Conservation (phyloP, 1,140 invertebrate genomes). For the Aphidius ervi region DNA sequence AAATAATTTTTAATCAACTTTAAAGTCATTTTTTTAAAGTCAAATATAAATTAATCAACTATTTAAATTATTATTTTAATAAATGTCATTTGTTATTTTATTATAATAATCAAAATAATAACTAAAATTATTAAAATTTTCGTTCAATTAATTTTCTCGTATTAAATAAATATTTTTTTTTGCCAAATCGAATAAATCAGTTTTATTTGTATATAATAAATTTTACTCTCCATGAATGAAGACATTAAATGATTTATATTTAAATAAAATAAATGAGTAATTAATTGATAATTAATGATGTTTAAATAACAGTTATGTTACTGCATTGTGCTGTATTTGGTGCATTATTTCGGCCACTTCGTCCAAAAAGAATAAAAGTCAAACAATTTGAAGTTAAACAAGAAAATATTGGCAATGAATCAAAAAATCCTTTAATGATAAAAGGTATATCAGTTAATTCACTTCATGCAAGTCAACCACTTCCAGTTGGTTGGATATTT, state of each 20-base stretch:
- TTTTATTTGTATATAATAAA: no score
- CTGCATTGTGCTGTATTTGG: constrained; percentile 76
- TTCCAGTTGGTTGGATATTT: constrained; percentile 38
- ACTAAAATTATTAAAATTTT: neutral
- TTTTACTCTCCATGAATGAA: no score
- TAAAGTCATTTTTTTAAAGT: no score
- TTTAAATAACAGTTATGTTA: constrained; percentile 57
- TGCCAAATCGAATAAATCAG: no score
- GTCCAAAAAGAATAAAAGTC: constrained; percentile 61
- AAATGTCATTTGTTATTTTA: neutral
- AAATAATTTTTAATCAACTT: no score
- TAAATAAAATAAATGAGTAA: no score
- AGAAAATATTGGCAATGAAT: constrained; percentile 37
- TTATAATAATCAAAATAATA: neutral
- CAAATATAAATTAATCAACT: no score
- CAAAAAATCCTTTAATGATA: constrained; percentile 35
- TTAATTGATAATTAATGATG: neutral
- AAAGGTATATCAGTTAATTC: constrained; percentile 41
- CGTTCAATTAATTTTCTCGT: no score
- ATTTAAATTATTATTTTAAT: no score
- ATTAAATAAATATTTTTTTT: no score
- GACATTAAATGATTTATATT: neutral
- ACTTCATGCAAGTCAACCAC: constrained; percentile 39
- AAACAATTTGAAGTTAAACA: constrained; percentile 45
- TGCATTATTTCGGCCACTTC: constrained; percentile 73